A percentile compares a stretch with the other conserved stretches of the same genome.
These are phyloP conservation scores for Melanotaenia trifasciata DNA, from an alignment of 2,797 vertebrate genomes.

Conservation along the genomic window DNA sequence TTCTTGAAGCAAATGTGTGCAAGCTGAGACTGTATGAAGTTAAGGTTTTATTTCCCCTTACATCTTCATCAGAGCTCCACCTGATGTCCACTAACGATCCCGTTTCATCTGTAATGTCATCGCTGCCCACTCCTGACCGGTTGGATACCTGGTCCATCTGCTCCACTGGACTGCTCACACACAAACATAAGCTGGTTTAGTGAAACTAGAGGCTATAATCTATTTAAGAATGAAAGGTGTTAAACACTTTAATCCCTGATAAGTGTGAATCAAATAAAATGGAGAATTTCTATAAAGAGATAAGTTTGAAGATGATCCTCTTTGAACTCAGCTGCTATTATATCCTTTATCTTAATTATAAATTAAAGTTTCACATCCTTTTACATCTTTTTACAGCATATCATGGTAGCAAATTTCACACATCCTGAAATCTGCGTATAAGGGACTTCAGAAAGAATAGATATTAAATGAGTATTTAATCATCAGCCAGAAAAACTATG, in stretches of 20 bases:
- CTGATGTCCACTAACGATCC: conserved; percentile 56
- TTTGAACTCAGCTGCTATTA: neutral
- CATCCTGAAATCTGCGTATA: neutral
- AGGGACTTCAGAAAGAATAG: neutral
- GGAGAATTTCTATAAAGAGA: neutral
- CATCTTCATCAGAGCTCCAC: conserved; percentile 72
- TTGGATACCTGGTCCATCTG: conserved; percentile 72
- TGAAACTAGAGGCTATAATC: neutral
- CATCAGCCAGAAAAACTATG: too few relatives aligned
- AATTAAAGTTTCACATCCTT: neutral
- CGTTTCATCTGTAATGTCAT: conserved; percentile 70
- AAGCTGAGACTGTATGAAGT: neutral
- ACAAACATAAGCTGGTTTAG: neutral
- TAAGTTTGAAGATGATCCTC: neutral
- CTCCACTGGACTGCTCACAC: conserved; percentile 35
- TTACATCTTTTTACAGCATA: neutral
- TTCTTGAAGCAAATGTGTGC: neutral
- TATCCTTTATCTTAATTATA: neutral
- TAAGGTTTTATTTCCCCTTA: conserved; percentile 23
- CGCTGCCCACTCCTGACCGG: conserved; percentile 59
- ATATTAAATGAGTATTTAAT: neutral
- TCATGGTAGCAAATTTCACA: neutral
- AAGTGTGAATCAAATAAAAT: neutral
- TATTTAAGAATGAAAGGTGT: neutral
- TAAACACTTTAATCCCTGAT: neutral